Conservation (phyloP, 2,113 vertebrate genomes). For the Actenoides lindsayi region DNA sequence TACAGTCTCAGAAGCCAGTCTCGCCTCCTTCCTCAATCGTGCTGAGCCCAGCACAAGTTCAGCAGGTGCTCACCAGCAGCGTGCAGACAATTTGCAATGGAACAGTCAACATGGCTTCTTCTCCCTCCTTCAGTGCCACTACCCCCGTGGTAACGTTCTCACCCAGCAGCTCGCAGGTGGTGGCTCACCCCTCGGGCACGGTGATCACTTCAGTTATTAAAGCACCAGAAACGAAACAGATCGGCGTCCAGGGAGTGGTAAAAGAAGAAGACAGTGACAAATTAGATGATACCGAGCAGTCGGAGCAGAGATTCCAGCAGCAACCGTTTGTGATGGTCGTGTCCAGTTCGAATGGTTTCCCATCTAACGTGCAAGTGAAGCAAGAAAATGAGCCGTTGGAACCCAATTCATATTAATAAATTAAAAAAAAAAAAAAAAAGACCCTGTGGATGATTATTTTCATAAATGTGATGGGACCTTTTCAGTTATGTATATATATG, state of each 20-base stretch:
- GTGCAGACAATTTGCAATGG: conserved; percentile 80
- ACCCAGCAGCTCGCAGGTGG: conserved; percentile 75
- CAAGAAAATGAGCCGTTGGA: conserved; percentile 75
- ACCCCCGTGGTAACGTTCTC: conserved; percentile 80
- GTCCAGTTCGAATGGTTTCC: conserved; percentile 71
- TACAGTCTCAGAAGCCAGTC: conserved; percentile 74
- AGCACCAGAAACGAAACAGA: conserved; percentile 78
- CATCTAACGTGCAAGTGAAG: conserved; percentile 72
- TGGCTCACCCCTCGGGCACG: conserved; percentile 76
- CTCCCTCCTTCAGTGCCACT: conserved; percentile 68
- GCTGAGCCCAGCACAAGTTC: conserved; percentile 74
- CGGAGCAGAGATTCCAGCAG: conserved; percentile 69
- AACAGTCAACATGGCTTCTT: conserved; percentile 68
- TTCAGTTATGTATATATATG: conserved; percentile 65
- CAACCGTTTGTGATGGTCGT: conserved; percentile 82
- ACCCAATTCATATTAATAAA: conserved; percentile 61
- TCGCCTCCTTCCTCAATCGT: conserved; percentile 75
- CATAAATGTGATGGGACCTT: conserved; percentile 71
- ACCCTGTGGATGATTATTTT: conserved; percentile 67
- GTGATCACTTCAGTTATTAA: conserved; percentile 86
- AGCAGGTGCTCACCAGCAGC: conserved; percentile 77
- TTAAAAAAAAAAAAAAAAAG: background rate
- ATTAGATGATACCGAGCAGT: conserved; percentile 59
- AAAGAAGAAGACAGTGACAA: conserved; percentile 51
- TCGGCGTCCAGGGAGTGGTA: background rate